phyloP scores from a whole-genome alignment of 1,140 invertebrate species.

The Heliconius himera region DNA sequence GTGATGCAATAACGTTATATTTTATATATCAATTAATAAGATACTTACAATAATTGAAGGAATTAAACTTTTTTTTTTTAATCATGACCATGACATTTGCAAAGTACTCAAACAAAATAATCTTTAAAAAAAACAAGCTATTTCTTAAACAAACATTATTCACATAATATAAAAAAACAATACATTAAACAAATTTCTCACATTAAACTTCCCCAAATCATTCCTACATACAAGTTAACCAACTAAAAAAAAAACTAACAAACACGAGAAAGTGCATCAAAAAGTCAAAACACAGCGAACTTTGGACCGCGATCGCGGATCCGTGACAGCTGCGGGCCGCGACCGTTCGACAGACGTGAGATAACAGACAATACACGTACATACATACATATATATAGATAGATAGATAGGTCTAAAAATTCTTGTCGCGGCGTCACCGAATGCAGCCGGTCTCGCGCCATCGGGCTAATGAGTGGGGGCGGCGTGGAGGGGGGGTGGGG shows the following conservation, averaged over 20 bases:
- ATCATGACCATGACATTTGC: too few species aligned
- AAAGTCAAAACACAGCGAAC: constrained; percentile 17
- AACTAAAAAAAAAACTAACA: not conserved
- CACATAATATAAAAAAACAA: too few species aligned
- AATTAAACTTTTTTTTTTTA: too few species aligned
- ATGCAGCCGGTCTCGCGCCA: constrained; percentile 67
- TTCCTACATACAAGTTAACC: too few species aligned
- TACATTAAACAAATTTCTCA: too few species aligned
- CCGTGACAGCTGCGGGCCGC: constrained; percentile 27
- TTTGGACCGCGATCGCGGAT: constrained; percentile 24
- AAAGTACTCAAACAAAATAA: too few species aligned
- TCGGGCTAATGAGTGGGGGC: constrained; percentile 71
- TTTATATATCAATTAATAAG: too few species aligned
- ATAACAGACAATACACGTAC: constrained; percentile 20
- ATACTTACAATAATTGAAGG: too few species aligned
- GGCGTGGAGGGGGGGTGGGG: constrained; percentile 45
- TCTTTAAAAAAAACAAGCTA: too few species aligned
- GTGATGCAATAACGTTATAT: not conserved
- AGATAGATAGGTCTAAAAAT: constrained; percentile 59
- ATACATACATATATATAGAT: constrained; percentile 24
- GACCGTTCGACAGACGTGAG: constrained; percentile 22
- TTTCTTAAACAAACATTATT: too few species aligned
- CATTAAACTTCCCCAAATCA: not conserved
- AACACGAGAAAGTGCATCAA: constrained; percentile 39
- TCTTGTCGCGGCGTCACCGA: constrained; percentile 64